phyloP scores from a whole-genome alignment of 92 coral and sea anemone species.

The Parazoanthus swiftii region DNA sequence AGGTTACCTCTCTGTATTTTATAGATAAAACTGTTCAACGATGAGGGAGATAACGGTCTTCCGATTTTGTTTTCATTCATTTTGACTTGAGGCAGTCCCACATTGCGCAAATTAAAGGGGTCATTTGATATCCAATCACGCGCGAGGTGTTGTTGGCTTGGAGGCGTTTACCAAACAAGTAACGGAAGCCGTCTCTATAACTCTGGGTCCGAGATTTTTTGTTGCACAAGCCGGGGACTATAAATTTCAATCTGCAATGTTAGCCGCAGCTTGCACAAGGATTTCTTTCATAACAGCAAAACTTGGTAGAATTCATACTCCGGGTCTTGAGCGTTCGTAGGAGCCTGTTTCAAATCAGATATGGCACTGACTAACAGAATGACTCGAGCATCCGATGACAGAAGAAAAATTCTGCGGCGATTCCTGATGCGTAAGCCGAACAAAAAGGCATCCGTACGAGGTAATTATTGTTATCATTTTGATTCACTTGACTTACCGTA shows the following conservation, averaged over 20 bases:
- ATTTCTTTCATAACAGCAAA: background rate
- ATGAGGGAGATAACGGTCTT: conserved; percentile 10
- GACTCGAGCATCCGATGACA: conserved; percentile 58
- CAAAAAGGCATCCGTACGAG: conserved; percentile 75
- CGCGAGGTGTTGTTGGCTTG: background rate
- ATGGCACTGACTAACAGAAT: conserved; percentile 76
- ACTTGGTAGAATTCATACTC: background rate
- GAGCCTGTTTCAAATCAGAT: conserved; percentile 32
- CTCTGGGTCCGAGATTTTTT: conserved; percentile 17
- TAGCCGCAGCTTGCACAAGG: background rate
- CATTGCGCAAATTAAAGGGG: conserved; percentile 18
- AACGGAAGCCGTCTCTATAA: conserved; percentile 6
- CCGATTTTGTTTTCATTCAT: background rate
- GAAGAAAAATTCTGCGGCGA: conserved; percentile 84
- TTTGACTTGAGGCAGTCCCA: background rate
- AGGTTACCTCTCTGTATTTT: background rate
- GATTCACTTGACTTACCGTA: conserved; percentile 32
- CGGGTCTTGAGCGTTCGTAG: background rate
- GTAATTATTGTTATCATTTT: conserved; percentile 58
- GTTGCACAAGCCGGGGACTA: conserved; percentile 1
- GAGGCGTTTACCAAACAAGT: conserved; percentile 10
- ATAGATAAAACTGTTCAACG: background rate
- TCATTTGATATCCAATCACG: conserved; percentile 35
- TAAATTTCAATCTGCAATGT: background rate
- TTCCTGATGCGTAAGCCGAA: conserved; percentile 83